A percentile compares a stretch with the other conserved stretches of the same genome.
phyloP scores from a whole-genome alignment of 1,140 invertebrate genomes.

The Propsilocerus akamusi region DNA sequence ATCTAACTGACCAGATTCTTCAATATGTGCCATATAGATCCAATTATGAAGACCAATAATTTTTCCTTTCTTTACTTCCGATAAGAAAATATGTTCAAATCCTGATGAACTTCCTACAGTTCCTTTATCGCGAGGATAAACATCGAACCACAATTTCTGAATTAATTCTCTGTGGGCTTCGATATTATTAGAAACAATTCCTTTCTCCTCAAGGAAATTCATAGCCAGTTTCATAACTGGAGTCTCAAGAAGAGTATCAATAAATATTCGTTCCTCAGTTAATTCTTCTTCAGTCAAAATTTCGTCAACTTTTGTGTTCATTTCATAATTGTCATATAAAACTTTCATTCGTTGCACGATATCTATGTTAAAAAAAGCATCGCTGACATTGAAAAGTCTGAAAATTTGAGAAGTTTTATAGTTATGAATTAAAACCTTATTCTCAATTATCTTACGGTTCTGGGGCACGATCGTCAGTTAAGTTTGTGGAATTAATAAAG shows the following conservation, averaged over 20 bases:
- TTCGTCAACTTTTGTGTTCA: neutral
- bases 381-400: neutral
- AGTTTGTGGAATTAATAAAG: neutral
- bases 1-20: conserved; percentile 38
- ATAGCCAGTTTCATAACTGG: neutral
- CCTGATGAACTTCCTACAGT: conserved; percentile 56
- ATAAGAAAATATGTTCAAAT: conserved; percentile 75
- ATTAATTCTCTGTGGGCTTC: conserved; percentile 50
- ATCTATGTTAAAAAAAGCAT: neutral
- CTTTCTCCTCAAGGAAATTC: conserved; percentile 11
- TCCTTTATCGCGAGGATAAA: conserved; percentile 57
- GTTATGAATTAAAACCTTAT: too few relatives aligned
- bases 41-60: conserved; percentile 74
- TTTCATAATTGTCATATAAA: neutral
- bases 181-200: conserved; percentile 34
- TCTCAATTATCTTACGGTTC: conserved; percentile 1
- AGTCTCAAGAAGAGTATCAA: neutral
- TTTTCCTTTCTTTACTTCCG: conserved; percentile 56
- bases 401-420: neutral
- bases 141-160: conserved; percentile 58
- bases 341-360: neutral
- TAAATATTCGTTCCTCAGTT: neutral
- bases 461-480: neutral
- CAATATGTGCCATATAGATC: conserved; percentile 62
- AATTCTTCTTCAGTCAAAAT: neutral